A percentile compares a stretch with the other conserved stretches of the same genome.
Conservation (phyloP, 1,140 invertebrate species). For the Papilio polytes region DNA sequence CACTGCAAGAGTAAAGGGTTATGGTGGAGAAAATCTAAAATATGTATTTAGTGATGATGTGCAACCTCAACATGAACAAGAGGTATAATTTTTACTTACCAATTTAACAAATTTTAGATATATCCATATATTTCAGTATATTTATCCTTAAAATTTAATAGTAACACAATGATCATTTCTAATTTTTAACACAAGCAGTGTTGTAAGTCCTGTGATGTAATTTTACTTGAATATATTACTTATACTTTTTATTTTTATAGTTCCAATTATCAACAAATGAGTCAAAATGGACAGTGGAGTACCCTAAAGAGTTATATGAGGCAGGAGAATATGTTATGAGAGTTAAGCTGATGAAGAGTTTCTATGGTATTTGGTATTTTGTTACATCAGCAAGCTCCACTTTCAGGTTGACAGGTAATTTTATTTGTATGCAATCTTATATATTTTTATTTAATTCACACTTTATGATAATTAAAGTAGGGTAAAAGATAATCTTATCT, state of each 20-base stretch:
- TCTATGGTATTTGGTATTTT: constrained; percentile 64
- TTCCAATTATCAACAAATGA: constrained; percentile 58
- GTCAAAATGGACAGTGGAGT: constrained; percentile 85
- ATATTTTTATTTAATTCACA: background rate
- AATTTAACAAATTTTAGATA: too few species aligned
- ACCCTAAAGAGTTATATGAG: constrained; percentile 81
- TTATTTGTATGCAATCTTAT: constrained; percentile 6
- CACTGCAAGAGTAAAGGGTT: constrained; percentile 83
- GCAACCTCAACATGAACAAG: constrained; percentile 76
- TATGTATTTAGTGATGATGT: constrained; percentile 84
- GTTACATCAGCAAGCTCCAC: constrained; percentile 74
- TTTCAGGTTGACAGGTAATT: constrained; percentile 86
- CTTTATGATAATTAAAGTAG: background rate
- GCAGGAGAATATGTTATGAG: constrained; percentile 86
- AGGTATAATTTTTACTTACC: constrained; percentile 68
- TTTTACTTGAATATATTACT: too few species aligned
- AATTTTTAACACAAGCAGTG: background rate
- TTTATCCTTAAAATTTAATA: background rate
- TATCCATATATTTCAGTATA: background rate
- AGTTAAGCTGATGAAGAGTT: constrained; percentile 84
- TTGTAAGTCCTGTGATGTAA: background rate
- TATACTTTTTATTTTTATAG: constrained; percentile 52
- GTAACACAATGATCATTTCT: background rate
- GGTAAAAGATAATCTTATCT: too few species aligned
- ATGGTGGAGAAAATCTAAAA: constrained; percentile 68